Evolutionary conservation across 2,888 invertebrate genomes (phyloP).

Genomic region (Drosophila diplacantha): DNA sequence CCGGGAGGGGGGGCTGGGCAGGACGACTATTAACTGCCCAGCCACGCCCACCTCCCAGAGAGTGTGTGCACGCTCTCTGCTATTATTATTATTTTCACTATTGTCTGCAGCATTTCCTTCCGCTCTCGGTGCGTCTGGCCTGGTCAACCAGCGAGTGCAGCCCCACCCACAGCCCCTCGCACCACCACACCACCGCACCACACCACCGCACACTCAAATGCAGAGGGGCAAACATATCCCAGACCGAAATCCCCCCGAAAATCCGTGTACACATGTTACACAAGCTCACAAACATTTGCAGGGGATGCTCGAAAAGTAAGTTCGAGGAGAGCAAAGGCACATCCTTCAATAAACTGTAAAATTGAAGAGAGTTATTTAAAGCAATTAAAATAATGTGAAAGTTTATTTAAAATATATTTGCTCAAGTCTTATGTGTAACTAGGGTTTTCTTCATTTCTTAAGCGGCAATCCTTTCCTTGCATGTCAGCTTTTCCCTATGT

Average conservation of each 20-base stretch:
- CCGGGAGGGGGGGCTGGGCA: background rate
- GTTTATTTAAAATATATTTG: background rate
- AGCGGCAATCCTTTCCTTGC: background rate
- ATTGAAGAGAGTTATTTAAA: background rate
- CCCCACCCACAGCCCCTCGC: slow-evolving; percentile 15
- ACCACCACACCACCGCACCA: slow-evolving; percentile 12
- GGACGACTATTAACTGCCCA: slow-evolving; percentile 39
- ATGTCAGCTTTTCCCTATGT: background rate
- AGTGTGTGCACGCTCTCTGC: slow-evolving; percentile 14
- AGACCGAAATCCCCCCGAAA: slow-evolving; percentile 26
- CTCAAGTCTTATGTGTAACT: background rate
- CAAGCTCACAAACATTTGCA: slow-evolving; percentile 26
- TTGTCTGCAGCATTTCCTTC: slow-evolving; percentile 52
- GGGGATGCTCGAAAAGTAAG: slow-evolving; percentile 10
- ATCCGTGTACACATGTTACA: slow-evolving; percentile 36
- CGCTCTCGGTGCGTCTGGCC: slow-evolving; percentile 31
- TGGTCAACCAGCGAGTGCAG: slow-evolving; percentile 42
- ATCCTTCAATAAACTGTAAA: background rate
- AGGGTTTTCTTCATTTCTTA: background rate
- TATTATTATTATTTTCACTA: slow-evolving; percentile 51
- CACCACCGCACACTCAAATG: slow-evolving; percentile 6
- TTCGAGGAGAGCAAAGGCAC: background rate
- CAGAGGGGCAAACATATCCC: slow-evolving; percentile 19
- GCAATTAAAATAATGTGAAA: background rate
- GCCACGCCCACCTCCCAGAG: slow-evolving; percentile 24